These are phyloP conservation scores for Pseudocheirus occidentalis DNA, from an alignment of 2,797 vertebrate genomes.

Conservation along the genomic window DNA sequence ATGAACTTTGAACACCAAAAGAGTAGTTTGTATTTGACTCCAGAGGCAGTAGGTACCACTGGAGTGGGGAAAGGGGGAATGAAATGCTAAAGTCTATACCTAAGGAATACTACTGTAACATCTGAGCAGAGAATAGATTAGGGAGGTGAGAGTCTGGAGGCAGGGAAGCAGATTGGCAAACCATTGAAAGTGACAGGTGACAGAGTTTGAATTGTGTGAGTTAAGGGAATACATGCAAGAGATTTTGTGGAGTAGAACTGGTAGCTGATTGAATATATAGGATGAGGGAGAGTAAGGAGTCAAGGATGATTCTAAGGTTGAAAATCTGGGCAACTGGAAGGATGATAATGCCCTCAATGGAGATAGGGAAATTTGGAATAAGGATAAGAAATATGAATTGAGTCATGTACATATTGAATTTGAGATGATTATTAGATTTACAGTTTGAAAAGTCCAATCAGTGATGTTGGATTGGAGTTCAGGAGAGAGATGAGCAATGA, in stretches of 20 bases:
- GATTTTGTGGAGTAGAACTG: background rate
- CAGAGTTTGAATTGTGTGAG: background rate
- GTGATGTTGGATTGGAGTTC: background rate
- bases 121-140: background rate
- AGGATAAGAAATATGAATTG: background rate
- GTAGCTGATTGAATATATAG: background rate
- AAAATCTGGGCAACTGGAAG: background rate
- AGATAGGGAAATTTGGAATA: background rate
- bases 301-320: background rate
- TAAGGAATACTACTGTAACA: background rate
- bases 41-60: background rate
- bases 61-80: background rate
- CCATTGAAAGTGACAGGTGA: background rate
- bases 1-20: background rate
- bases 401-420: background rate
- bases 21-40: background rate
- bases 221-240: background rate
- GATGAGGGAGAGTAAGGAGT: background rate
- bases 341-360: background rate
- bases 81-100: background rate
- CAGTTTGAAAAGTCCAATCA: background rate
- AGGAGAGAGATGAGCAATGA: background rate
- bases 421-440: background rate
- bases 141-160: background rate
- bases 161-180: background rate